These are phyloP conservation scores for Carcharodon carcharias DNA, from an alignment of 2,797 vertebrate genomes.

Conservation along the genomic window DNA sequence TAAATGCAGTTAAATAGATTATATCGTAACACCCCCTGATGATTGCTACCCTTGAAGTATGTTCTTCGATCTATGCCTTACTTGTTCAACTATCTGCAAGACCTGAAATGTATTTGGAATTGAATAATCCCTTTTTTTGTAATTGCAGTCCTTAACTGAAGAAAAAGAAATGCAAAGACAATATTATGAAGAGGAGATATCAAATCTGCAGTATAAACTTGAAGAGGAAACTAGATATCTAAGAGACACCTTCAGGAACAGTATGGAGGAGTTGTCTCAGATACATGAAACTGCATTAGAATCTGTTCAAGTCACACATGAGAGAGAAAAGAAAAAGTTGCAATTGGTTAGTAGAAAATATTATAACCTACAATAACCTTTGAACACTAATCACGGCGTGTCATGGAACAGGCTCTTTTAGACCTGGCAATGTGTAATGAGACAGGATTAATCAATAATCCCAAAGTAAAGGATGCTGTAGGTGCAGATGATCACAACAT, in stretches of 20 bases:
- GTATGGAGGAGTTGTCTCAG: constrained; percentile 80
- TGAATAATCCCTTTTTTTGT: background rate
- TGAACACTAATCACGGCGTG: background rate
- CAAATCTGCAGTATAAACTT: constrained; percentile 65
- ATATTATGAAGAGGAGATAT: constrained; percentile 81
- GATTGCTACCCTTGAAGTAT: background rate
- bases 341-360: constrained; percentile 65
- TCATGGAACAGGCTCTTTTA: too few relatives aligned
- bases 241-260: constrained; percentile 79
- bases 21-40: background rate
- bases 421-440: background rate
- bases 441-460: background rate
- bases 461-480: too few relatives aligned
- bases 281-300: constrained; percentile 82
- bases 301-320: constrained; percentile 65
- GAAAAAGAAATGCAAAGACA: constrained; percentile 71
- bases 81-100: background rate
- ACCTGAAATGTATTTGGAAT: background rate
- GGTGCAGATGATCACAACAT: background rate
- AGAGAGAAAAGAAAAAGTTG: constrained; percentile 82
- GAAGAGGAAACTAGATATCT: constrained; percentile 80
- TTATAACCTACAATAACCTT: background rate
- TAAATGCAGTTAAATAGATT: background rate
- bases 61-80: background rate
- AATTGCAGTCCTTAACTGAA: constrained; percentile 74